A percentile compares a stretch with the other conserved stretches of the same genome.
phyloP scores from a whole-genome alignment of 35 echinoderm and acorn worm genomes.

The Antedon bifida region DNA sequence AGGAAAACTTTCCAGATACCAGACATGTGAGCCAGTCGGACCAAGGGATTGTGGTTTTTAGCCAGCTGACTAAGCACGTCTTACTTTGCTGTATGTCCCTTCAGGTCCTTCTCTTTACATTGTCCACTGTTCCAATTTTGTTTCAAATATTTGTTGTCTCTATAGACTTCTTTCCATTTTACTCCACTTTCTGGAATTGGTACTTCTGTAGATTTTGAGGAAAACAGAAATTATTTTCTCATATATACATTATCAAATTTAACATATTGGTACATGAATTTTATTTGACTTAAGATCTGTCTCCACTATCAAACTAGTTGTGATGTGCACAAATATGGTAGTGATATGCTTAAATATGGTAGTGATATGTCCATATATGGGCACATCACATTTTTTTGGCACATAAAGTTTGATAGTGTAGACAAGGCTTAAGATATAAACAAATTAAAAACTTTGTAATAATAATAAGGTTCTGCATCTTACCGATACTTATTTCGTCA shows the following conservation, averaged over 20 bases:
- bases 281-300: neutral
- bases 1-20: neutral
- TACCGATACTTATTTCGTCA: slow-evolving; percentile 63
- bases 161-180: slow-evolving; percentile 74
- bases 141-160: slow-evolving; percentile 66
- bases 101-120: slow-evolving; percentile 55
- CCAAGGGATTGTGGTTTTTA: too few relatives aligned
- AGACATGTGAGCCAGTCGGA: too few relatives aligned
- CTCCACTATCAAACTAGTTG: too few relatives aligned
- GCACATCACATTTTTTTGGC: too few relatives aligned
- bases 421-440: too few relatives aligned
- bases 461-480: too few relatives aligned
- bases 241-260: too few relatives aligned
- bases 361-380: too few relatives aligned
- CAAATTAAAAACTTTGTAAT: neutral
- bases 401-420: too few relatives aligned
- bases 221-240: neutral
- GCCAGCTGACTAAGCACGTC: neutral
- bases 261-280: too few relatives aligned
- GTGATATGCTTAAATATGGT: too few relatives aligned
- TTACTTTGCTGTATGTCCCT: slow-evolving; percentile 86
- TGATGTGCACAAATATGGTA: too few relatives aligned
- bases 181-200: slow-evolving; percentile 32
- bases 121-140: slow-evolving; percentile 71
- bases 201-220: slow-evolving; percentile 25